Percentiles rank a stretch among this genome's conserved stretches.
phyloP scores from a whole-genome alignment of 2,888 invertebrate genomes.

The Cenopis cana region DNA sequence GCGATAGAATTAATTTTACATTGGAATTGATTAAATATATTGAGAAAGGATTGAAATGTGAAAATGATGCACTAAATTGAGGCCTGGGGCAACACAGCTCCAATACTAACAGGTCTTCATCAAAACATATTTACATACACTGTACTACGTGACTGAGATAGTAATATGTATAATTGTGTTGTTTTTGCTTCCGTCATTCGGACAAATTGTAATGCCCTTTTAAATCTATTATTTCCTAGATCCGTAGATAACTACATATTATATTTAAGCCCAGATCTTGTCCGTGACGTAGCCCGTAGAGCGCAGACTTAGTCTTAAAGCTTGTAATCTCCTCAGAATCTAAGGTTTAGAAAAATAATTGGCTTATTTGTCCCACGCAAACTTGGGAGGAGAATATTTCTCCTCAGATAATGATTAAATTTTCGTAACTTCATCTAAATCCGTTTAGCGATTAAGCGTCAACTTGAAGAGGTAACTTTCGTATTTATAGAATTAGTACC shows the following conservation, averaged over 20 bases:
- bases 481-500: too few species aligned
- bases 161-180: background rate
- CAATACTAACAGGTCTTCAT: conserved; percentile 17
- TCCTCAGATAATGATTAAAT: too few species aligned
- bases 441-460: too few species aligned
- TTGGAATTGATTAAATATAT: background rate
- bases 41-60: background rate
- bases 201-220: background rate
- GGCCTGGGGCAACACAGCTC: background rate
- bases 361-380: too few species aligned
- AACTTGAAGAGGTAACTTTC: too few species aligned
- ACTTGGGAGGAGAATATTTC: too few species aligned
- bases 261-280: background rate
- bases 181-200: background rate
- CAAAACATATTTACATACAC: background rate
- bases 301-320: too few species aligned
- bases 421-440: too few species aligned
- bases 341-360: too few species aligned
- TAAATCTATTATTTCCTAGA: background rate
- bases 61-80: background rate
- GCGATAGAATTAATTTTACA: background rate
- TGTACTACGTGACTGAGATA: background rate
- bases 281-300: too few species aligned
- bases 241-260: too few species aligned
- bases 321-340: too few species aligned